Evolutionary conservation across 2,797 vertebrate genomes (phyloP).

Genomic region (Helarctos malayanus): DNA sequence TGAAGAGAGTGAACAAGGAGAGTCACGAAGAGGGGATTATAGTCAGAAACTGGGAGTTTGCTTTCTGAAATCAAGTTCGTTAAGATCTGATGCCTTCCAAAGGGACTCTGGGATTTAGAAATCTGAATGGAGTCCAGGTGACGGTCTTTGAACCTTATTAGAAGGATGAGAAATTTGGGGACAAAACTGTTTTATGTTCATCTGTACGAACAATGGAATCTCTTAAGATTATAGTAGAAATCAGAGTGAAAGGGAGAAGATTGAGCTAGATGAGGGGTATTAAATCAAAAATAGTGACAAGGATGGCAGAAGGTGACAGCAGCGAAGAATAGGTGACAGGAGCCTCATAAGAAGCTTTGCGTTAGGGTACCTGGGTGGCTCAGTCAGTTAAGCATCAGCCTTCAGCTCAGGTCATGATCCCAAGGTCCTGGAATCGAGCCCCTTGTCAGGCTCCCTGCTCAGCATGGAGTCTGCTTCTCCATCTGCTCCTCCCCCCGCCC

Average conservation of each 20-base stretch:
- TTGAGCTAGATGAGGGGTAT: not conserved
- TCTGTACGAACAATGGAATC: slow-evolving; percentile 15
- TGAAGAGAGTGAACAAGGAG: slow-evolving; percentile 25
- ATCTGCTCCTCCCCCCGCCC: too few relatives aligned
- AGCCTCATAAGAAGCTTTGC: slow-evolving; percentile 44
- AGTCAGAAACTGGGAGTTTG: slow-evolving; percentile 34
- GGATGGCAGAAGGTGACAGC: not conserved
- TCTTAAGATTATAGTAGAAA: slow-evolving; percentile 59
- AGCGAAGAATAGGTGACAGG: not conserved
- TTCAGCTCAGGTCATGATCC: too few relatives aligned
- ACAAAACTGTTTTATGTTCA: not conserved
- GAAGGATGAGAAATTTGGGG: slow-evolving; percentile 27
- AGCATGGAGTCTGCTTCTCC: too few relatives aligned
- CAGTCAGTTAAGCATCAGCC: too few relatives aligned
- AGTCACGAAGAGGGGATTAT: not conserved
- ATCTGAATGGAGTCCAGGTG: slow-evolving; percentile 6
- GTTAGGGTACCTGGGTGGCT: not conserved
- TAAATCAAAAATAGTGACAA: slow-evolving; percentile 33
- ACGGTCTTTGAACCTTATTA: slow-evolving; percentile 25
- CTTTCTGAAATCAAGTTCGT: slow-evolving; percentile 45
- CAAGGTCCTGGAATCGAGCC: too few relatives aligned
- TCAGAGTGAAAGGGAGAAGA: slow-evolving; percentile 6
- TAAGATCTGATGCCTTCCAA: not conserved
- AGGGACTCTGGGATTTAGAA: slow-evolving; percentile 49
- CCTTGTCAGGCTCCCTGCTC: too few relatives aligned